Base-by-base conservation (phyloP, 2,797 vertebrate genomes). In the Cuniculus paca region DNA sequence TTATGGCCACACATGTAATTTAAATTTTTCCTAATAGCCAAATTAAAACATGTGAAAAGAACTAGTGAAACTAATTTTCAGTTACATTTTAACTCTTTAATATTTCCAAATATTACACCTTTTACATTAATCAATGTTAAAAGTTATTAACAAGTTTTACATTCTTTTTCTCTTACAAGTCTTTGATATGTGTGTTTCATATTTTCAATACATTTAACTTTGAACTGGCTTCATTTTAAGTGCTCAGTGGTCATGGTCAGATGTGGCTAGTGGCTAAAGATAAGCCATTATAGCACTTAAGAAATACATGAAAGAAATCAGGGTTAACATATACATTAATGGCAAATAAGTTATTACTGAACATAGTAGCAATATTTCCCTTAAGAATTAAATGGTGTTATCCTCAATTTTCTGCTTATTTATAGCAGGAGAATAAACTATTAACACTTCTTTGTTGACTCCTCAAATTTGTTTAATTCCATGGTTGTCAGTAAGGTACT, bases 21-120 rank as follows among this genome's bases (percentile, higher is more conserved):
- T 88, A 63, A 52, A 39, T 90, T 92, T 90, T 92, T 87, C 65
- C 86, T 92, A 72, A 39, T 95, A 80, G 4, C 82, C 78, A 81
- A 36, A 36, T 52, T 52, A 79, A 70, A 79, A 58, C 86, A 45
- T 28, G 3, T 48, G 72, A 45, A 65, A 80, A 92, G 20, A 72
- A 87, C 11, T 52, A 65, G 45, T 84, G 17, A 91, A 70, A 48
- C 61, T 86, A 50, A 10, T 42, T 92, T 84, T 58, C 2, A 56
- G 70, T 77, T 80, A 61, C 42, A 70, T 83, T 56, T 45, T 63
- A 70, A 68, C 6, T 78, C 17, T 52, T 12, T 65, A 65, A 0
- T 72, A 28, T 88, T 88, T 86, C 60, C 34, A 89, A 84, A 42
- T 86, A 42, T 61, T 61, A n/a, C 77, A 8, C 52, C 56, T 87